Conservation (phyloP, 2,113 vertebrate species). For the Oncorhynchus masou region DNA sequence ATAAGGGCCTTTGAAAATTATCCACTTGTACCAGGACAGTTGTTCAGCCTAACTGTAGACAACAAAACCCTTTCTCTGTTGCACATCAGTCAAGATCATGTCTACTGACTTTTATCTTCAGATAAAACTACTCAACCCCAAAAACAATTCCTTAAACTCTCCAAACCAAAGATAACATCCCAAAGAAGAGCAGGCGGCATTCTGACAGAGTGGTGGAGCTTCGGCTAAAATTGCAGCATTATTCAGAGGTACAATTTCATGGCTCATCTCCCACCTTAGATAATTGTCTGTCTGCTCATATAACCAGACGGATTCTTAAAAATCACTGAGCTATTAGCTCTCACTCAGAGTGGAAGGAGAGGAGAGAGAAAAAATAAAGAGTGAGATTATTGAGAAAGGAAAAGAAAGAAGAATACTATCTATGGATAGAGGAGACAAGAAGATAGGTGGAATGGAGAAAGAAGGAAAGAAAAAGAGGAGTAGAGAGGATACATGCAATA, state of each 20-base stretch:
- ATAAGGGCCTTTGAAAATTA: conserved; percentile 38
- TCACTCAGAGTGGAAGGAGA: background rate
- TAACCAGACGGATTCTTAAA: conserved; percentile 15
- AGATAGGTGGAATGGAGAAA: background rate
- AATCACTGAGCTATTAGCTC: conserved; percentile 23
- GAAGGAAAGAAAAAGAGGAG: background rate
- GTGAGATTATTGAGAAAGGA: background rate
- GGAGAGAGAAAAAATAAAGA: background rate
- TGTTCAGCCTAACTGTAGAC: conserved; percentile 30
- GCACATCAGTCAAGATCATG: conserved; percentile 46
- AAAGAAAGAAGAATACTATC: background rate
- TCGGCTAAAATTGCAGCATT: conserved; percentile 36
- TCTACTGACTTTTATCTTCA: conserved; percentile 44
- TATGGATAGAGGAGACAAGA: background rate
- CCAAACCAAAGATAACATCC: background rate
- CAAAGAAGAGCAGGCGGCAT: background rate
- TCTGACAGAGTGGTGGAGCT: background rate
- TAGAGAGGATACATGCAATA: background rate
- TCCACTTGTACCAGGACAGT: conserved; percentile 24
- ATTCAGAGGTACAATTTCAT: conserved; percentile 25
- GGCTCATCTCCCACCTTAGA: background rate
- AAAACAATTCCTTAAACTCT: conserved; percentile 25
- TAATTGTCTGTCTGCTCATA: background rate
- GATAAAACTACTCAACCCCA: conserved; percentile 33
- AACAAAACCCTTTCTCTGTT: conserved; percentile 14